Conservation (phyloP, 2,888 invertebrate genomes). For the Catocala fraxini region DNA sequence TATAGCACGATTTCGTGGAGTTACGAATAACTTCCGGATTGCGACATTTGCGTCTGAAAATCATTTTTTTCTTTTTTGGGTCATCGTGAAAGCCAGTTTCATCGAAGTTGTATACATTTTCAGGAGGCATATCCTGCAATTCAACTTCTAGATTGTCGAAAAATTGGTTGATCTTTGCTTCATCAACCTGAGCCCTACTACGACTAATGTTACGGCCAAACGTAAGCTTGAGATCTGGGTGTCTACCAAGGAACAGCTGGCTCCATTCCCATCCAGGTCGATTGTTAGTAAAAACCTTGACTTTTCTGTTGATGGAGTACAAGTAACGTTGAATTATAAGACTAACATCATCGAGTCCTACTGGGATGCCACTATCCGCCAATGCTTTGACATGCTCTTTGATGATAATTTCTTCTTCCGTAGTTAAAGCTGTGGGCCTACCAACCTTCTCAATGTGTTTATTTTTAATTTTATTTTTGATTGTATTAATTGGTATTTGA, state of each 20-base stretch:
- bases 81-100: slow-evolving; percentile 44
- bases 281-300: slow-evolving; percentile 35
- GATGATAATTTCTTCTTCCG: slow-evolving; percentile 26
- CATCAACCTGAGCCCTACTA: slow-evolving; percentile 22
- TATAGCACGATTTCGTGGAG: slow-evolving; percentile 46
- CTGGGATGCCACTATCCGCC: slow-evolving; percentile 32
- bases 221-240: slow-evolving; percentile 9
- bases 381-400: slow-evolving; percentile 31
- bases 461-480: slow-evolving; percentile 28
- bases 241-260: slow-evolving; percentile 24
- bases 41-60: slow-evolving; percentile 37
- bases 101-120: slow-evolving; percentile 40
- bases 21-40: slow-evolving; percentile 45
- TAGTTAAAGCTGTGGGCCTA: slow-evolving; percentile 25
- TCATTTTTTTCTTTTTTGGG: slow-evolving; percentile 39
- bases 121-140: slow-evolving; percentile 21
- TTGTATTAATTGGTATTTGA: slow-evolving; percentile 29
- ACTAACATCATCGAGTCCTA: slow-evolving; percentile 31
- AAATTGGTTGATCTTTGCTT: slow-evolving; percentile 18
- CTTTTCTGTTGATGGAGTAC: slow-evolving; percentile 25
- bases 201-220: slow-evolving; percentile 25
- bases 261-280: slow-evolving; percentile 31
- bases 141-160: slow-evolving; percentile 24
- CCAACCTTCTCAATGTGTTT: slow-evolving; percentile 25
- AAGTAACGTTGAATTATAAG: slow-evolving; percentile 31